Conservation (phyloP, 2,797 vertebrate species). For the Chaenodraco wilsoni region DNA sequence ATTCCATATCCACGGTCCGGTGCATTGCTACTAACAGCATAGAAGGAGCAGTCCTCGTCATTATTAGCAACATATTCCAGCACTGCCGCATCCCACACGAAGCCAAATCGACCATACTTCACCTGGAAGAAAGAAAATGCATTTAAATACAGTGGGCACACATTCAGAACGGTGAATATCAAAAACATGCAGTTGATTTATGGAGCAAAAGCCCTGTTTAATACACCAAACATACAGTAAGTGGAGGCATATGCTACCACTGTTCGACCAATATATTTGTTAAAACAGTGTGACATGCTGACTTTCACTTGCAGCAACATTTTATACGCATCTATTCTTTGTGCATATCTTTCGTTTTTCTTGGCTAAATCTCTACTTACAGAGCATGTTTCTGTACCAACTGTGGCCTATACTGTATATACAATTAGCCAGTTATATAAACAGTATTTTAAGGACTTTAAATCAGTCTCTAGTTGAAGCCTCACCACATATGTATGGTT, state of each 20-base stretch:
- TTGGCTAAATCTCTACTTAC: not conserved
- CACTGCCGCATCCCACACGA: constrained; percentile 97
- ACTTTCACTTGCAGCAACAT: not conserved
- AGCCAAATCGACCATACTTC: constrained; percentile 94
- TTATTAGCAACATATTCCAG: constrained; percentile 97
- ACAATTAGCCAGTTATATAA: not conserved
- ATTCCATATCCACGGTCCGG: constrained; percentile 97
- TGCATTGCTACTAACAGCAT: constrained; percentile 90
- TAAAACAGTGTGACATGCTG: not conserved
- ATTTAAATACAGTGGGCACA: constrained; percentile 13
- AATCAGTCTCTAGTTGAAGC: not conserved
- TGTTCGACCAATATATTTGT: not conserved
- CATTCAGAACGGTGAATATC: not conserved
- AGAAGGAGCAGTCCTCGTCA: constrained; percentile 96
- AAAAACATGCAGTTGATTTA: not conserved
- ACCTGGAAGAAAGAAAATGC: constrained; percentile 82
- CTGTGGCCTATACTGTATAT: not conserved
- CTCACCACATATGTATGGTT: not conserved
- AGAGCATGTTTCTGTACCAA: not conserved
- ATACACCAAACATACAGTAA: constrained; percentile 1
- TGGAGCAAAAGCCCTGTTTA: not conserved
- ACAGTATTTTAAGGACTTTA: not conserved
- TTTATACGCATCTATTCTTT: not conserved
- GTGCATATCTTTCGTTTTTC: not conserved
- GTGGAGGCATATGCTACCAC: not conserved